Conservation (phyloP, 92 coral and sea anemone genomes). For the Epizoanthus ramosus region DNA sequence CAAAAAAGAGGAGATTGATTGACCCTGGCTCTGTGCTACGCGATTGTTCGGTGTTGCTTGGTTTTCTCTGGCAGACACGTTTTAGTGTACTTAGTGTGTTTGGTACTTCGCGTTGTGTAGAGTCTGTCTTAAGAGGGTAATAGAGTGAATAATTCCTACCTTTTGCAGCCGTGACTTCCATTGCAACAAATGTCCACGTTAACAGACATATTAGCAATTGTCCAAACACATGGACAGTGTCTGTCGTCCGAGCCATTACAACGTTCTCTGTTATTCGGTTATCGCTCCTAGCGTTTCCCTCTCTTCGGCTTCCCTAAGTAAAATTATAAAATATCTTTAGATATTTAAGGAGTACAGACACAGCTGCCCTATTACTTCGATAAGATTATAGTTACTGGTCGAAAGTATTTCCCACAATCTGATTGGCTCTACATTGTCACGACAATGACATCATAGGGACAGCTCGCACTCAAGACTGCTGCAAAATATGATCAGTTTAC, state of each 20-base stretch:
- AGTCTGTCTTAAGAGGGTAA: neutral
- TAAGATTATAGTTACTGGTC: neutral
- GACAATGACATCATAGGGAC: conserved; percentile 1
- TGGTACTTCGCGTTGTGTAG: neutral
- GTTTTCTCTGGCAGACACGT: neutral
- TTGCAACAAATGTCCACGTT: neutral
- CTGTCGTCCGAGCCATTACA: neutral
- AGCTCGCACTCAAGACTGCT: neutral
- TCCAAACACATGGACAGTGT: conserved; percentile 7
- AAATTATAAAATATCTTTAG: neutral
- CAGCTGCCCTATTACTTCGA: neutral
- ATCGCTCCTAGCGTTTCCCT: neutral
- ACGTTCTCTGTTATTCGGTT: neutral
- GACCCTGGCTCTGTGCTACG: too few relatives aligned
- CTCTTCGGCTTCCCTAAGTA: neutral
- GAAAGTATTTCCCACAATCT: neutral
- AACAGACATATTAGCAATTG: conserved; percentile 19
- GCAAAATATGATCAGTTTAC: neutral
- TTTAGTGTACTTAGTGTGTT: too few relatives aligned
- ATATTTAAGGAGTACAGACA: neutral
- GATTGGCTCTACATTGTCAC: conserved; percentile 7
- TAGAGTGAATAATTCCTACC: neutral
- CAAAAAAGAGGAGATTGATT: too few relatives aligned
- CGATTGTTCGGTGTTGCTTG: too few relatives aligned
- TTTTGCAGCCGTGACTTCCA: conserved; percentile 17